Percentiles rank a stretch among this genome's conserved stretches.
phyloP scores from a whole-genome alignment of 2,888 invertebrate species.

The Tetanocera ferruginea region DNA sequence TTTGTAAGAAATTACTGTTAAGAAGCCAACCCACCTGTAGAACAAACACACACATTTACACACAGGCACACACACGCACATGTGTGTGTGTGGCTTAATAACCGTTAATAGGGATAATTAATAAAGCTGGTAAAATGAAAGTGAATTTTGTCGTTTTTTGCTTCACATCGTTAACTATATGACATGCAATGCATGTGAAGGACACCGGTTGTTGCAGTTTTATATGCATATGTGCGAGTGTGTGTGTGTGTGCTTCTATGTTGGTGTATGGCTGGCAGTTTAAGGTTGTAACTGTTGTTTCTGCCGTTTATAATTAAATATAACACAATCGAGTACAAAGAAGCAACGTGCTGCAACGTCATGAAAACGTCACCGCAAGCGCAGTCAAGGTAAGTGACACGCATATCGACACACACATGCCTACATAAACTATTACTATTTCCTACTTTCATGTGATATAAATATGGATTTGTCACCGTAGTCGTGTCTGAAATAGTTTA shows the following conservation, averaged over 20 bases:
- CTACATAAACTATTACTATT: not conserved
- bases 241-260: not conserved
- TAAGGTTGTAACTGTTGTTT: not conserved
- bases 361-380: not conserved
- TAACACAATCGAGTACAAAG: conserved; percentile 22
- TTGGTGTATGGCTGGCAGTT: not conserved
- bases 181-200: not conserved
- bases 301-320: conserved; percentile 59
- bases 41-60: too few relatives aligned
- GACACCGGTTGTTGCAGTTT: too few relatives aligned
- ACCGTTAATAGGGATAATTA: too few relatives aligned
- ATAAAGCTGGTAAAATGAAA: not conserved
- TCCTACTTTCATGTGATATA: not conserved
- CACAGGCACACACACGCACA: too few relatives aligned
- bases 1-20: too few relatives aligned
- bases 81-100: too few relatives aligned
- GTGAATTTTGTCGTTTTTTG: not conserved
- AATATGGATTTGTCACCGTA: not conserved
- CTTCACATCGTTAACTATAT: too few relatives aligned
- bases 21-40: too few relatives aligned
- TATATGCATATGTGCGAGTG: not conserved
- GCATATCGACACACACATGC: not conserved
- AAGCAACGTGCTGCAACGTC: not conserved
- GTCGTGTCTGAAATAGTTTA: not conserved
- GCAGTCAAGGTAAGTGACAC: not conserved